Base-by-base conservation (phyloP, 2,888 invertebrate genomes). In the Pandemis cinnamomeana region DNA sequence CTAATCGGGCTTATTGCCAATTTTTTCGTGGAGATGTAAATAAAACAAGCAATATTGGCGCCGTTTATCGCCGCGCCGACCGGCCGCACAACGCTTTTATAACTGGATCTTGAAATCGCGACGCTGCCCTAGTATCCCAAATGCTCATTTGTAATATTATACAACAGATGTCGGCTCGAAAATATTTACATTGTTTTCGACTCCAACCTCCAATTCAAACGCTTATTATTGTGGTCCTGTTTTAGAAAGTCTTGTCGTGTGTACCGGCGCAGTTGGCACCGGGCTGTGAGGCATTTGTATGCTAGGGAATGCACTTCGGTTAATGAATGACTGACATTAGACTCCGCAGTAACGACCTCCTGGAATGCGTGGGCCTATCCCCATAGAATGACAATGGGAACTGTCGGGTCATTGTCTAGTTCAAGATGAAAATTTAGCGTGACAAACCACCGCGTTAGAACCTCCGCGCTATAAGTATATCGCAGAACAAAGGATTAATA, bases 11-110 rank as follows among this genome's bases (percentile, higher is more conserved):
- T 70, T 78, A 70, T 77, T 86, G 92, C 93, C 93, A 92, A 91
- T 86, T 89, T 91, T 91, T 91, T 87, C 82, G 80, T 80, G 75
- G 84, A 76, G 85, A 85, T 91, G 90, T 90, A 89, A 91, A 92
- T 91, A 89, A 89, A 90, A 86, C 86, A 84, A 83, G 84, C 81
- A 81, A 82, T 86, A 86, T 87, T 84, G 89, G 87, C 88, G 87
- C 87, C 87, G 81, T 81, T 79, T 80, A 81, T 78, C 77, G 78
- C 76, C 76, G 79, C 77, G 78, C 74, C 76, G 78, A 76, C 77
- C 78, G 77, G 78, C 78, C 78, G 78, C 81, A 78, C 80, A 83
- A 82, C 80, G 84, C 82, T 83, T 84, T 84, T 84, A 82, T 83
- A 84, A 85, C 82, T 85, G 82, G 80, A 83, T 80, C 62, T 74